These are phyloP conservation scores for Sternarchorhynchus goeldii DNA, from an alignment of 2,797 vertebrate species.

Conservation along the genomic window DNA sequence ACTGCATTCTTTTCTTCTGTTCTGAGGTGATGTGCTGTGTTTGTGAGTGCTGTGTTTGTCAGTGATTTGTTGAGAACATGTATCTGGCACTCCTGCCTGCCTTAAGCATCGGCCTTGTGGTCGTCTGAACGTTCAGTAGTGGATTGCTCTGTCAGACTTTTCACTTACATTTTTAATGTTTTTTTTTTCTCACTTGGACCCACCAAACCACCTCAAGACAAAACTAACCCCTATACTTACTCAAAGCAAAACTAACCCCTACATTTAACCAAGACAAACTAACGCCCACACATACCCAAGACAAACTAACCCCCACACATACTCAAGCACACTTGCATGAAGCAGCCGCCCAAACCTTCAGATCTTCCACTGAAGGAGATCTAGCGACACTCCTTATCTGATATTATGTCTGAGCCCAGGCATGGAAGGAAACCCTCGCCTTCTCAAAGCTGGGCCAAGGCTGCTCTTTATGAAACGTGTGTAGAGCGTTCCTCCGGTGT, in stretches of 20 bases:
- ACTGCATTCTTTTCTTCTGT: conserved; percentile 61
- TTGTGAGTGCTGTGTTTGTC: conserved; percentile 41
- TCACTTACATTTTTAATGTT: background rate
- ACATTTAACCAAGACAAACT: too few relatives aligned
- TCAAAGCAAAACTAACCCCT: conserved; percentile 43
- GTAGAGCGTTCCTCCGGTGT: conserved; percentile 32
- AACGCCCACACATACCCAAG: background rate
- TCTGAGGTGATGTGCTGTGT: conserved; percentile 50
- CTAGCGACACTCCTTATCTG: conserved; percentile 4
- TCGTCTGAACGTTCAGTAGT: conserved; percentile 37
- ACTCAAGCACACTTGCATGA: conserved; percentile 21
- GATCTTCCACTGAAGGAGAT: conserved; percentile 49
- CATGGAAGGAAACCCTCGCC: background rate
- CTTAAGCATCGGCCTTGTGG: conserved; percentile 21
- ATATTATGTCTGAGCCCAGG: conserved; percentile 8
- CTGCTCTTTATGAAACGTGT: background rate
- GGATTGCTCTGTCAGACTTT: conserved; percentile 25
- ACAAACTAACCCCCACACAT: conserved; percentile 27
- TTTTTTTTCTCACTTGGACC: conserved; percentile 9
- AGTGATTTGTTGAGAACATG: too few relatives aligned
- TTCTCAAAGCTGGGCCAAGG: conserved; percentile 17
- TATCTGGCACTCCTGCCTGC: conserved; percentile 28
- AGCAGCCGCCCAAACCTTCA: conserved; percentile 15
- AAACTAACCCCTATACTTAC: background rate
- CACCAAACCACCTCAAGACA: conserved; percentile 12